phyloP scores from a whole-genome alignment of 2,113 vertebrate genomes.

The Pachyramphus minor region DNA sequence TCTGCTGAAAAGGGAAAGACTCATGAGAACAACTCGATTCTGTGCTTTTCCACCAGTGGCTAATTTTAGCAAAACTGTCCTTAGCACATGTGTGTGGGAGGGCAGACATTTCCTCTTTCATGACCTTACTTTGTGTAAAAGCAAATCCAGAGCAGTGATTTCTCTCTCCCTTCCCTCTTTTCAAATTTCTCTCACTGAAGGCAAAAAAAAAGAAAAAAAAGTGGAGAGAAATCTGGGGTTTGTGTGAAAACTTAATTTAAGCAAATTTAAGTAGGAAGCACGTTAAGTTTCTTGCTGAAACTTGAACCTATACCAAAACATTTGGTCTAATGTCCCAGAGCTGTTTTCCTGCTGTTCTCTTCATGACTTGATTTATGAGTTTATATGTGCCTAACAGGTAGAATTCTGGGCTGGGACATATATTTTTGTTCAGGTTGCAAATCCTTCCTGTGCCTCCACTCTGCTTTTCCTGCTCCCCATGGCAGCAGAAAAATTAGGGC shows the following conservation, averaged over 20 bases:
- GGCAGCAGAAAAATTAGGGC: background rate
- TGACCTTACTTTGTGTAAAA: background rate
- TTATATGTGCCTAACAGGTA: background rate
- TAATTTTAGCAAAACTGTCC: background rate
- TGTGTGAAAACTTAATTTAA: background rate
- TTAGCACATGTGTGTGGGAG: background rate
- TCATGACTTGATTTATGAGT: background rate
- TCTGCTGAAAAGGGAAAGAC: background rate
- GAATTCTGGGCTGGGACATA: background rate
- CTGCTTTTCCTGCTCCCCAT: background rate
- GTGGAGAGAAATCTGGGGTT: background rate
- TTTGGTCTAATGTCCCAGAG: background rate
- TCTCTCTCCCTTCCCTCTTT: background rate
- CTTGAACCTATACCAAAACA: background rate
- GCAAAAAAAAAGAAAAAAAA: background rate
- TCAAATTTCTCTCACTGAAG: background rate
- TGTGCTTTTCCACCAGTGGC: background rate
- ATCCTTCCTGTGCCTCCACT: background rate
- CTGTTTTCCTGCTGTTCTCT: background rate
- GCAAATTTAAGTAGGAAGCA: background rate
- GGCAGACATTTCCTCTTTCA: background rate
- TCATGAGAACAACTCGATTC: background rate
- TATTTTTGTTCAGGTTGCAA: background rate
- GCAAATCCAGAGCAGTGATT: background rate
- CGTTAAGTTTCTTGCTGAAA: constrained; percentile 28